phyloP scores from a whole-genome alignment of 2,113 vertebrate genomes.

The Hippocampus abdominalis region DNA sequence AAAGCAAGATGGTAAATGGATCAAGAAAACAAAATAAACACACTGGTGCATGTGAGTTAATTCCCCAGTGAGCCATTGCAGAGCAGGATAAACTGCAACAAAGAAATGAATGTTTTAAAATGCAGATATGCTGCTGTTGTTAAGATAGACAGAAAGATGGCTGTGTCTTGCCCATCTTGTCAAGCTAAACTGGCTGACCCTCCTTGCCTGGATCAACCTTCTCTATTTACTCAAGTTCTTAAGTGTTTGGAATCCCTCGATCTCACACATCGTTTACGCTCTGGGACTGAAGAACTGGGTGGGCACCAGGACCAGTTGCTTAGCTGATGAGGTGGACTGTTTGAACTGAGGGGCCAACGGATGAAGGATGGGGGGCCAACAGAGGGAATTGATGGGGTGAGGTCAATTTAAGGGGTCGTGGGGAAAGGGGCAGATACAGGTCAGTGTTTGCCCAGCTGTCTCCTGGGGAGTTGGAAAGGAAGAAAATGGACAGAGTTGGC shows the following conservation, averaged over 20 bases:
- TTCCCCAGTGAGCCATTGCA: background rate
- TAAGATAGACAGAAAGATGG: constrained; percentile 17
- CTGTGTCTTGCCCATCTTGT: constrained; percentile 15
- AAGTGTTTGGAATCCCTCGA: constrained; percentile 42
- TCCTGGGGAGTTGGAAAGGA: constrained; percentile 33
- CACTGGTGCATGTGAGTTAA: background rate
- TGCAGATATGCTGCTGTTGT: background rate
- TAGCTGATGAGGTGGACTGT: constrained; percentile 37
- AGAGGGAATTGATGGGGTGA: constrained; percentile 22
- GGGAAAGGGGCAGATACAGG: constrained; percentile 39
- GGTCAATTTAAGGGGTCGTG: constrained; percentile 44
- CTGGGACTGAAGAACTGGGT: constrained; percentile 47
- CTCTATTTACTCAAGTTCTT: constrained; percentile 54
- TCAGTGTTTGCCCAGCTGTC: constrained; percentile 67
- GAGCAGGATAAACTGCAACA: background rate
- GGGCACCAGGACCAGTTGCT: constrained; percentile 50
- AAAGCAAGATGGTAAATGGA: background rate
- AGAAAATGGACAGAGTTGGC: background rate
- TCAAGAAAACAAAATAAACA: background rate
- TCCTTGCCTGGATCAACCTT: constrained; percentile 31
- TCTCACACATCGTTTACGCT: constrained; percentile 20
- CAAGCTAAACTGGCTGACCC: constrained; percentile 29
- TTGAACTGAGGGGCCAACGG: constrained; percentile 34
- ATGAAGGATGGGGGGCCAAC: constrained; percentile 18
- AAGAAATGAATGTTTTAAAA: background rate